A percentile compares a stretch with the other conserved stretches of the same genome.
Conservation (phyloP, 1,140 invertebrate species). For the Hormaphis cornu region DNA sequence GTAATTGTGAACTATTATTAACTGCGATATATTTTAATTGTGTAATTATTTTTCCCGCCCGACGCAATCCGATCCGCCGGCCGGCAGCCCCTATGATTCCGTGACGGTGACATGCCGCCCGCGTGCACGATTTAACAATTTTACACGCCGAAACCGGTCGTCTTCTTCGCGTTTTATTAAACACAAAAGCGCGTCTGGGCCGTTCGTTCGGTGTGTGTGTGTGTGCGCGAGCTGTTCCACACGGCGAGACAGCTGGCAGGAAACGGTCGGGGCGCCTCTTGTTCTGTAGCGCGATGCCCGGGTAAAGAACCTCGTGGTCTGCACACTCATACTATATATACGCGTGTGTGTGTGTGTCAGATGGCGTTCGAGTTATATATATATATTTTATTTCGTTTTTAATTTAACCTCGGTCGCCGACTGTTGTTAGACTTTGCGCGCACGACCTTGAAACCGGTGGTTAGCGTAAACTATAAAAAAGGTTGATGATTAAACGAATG, state of each 20-base stretch:
- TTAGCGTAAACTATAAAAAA: too few species aligned
- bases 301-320: slow-evolving; percentile 23
- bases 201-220: not conserved
- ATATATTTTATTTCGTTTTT: slow-evolving; percentile 20
- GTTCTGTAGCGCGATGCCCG: slow-evolving; percentile 7
- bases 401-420: slow-evolving; percentile 6
- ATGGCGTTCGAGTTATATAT: slow-evolving; percentile 24
- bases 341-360: slow-evolving; percentile 16
- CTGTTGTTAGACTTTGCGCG: not conserved
- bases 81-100: not conserved
- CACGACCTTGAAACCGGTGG: slow-evolving; percentile 5
- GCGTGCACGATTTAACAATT: not conserved
- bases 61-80: slow-evolving; percentile 18
- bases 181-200: slow-evolving; percentile 19
- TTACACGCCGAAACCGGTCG: slow-evolving; percentile 15
- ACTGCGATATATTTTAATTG: too few species aligned
- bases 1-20: too few species aligned
- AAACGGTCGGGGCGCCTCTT: slow-evolving; percentile 21
- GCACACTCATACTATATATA: not conserved
- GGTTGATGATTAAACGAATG: too few species aligned
- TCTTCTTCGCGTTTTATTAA: slow-evolving; percentile 22
- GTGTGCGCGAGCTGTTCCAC: slow-evolving; percentile 3
- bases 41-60: too few species aligned
- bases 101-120: not conserved
- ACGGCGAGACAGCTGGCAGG: slow-evolving; percentile 30